Base-by-base conservation (phyloP, 2,113 vertebrate genomes). In the Boleophthalmus pectinirostris region DNA sequence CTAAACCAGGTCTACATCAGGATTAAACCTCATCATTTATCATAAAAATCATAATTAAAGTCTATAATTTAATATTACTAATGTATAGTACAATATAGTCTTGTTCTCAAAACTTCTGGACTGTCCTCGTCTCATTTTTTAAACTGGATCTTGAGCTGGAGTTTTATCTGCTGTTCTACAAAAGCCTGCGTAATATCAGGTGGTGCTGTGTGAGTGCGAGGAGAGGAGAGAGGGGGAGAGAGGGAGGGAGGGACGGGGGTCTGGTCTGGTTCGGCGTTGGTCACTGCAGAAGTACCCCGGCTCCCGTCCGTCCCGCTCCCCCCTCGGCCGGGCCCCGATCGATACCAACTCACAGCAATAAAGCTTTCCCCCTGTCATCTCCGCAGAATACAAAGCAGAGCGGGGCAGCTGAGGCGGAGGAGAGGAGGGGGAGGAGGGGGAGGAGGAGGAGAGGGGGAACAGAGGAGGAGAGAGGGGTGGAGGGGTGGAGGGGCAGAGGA, bases 271-370 rank as follows among this genome's bases (percentile, higher is more conserved):
- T n/a, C n/a, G n/a, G n/a, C n/a, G n/a, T n/a, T 47, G 54, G 56
- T 81, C 86, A 71, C 85, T 94, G 91, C 74, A 57, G 92, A 93
- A 92, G 91, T 82, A 90, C 90, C 89, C 87, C 82, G 79, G 80
- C 69, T 72, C 72, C 79, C 66, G 90, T 9, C 33, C 82, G 86
- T 92, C 92, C 88, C 83, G 83, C 85, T 90, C 69, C 91, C 93
- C 93, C 86, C 88, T 88, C 78, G 69, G 87, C 68, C 81, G 91
- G 91, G 92, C 93, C 93, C 93, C 93, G 93, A 94, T 94, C 93
- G 93, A 94, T 94, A 94, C 93, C 76, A 91, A 94, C 93, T 94
- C 93, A 82, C 91, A 94, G 93, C 93, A 93, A 94, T 94, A 94
- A 94, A 94, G 93, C 93, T 94, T 93, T 93, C 92, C 92, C 93